These are phyloP conservation scores for Sylvilagus floridanus DNA, from an alignment of 2,797 vertebrate species.

Conservation along the genomic window DNA sequence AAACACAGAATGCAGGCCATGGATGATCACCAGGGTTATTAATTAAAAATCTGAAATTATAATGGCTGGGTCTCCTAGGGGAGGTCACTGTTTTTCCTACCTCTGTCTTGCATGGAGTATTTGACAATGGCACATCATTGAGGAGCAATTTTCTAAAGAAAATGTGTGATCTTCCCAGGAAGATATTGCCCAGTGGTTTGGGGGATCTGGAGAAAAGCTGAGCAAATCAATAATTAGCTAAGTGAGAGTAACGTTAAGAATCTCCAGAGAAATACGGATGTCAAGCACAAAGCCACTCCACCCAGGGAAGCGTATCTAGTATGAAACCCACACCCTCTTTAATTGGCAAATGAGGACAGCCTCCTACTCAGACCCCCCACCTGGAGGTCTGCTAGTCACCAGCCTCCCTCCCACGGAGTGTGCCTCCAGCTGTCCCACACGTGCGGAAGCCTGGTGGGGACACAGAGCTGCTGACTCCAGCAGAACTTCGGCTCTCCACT, in stretches of 20 bases:
- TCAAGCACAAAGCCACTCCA: not conserved
- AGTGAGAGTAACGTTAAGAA: slow-evolving; percentile 16
- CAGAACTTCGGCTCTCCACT: not conserved
- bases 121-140: not conserved
- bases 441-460: not conserved
- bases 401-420: not conserved
- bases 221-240: not conserved
- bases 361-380: too few relatives aligned
- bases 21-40: not conserved
- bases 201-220: not conserved
- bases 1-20: not conserved
- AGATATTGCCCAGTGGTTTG: not conserved
- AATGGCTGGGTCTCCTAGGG: not conserved
- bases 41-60: not conserved
- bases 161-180: not conserved
- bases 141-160: not conserved
- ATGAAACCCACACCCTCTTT: not conserved
- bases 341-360: not conserved
- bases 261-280: not conserved
- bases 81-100: not conserved
- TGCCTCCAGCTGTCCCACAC: not conserved
- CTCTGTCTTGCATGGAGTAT: not conserved
- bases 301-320: not conserved
- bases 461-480: not conserved
- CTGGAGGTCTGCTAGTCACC: not conserved